Evolutionary conservation across 1,140 invertebrate species (phyloP), one percentile per base, ranked within the genome.

Genomic region (Drosophila azteca): DNA sequence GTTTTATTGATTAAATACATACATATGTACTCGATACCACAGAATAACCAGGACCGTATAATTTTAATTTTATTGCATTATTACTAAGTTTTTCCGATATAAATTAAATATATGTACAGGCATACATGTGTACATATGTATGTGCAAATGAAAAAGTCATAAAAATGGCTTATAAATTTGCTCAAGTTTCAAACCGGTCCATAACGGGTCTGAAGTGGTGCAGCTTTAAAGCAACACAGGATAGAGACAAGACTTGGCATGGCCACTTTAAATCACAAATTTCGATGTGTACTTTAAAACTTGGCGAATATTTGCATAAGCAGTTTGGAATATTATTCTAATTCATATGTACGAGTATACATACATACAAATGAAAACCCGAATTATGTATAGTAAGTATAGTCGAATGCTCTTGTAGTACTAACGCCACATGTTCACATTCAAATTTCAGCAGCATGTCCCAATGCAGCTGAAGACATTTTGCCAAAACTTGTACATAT

Each of bases 181-280:
- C 53, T 69, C 51, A 39, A 51, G 62, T 51, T 57, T 65, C 3
- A 50, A 70, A 70, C 67, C 67, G 48, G 67, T 70, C 53, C n/a
- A 13, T 39, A 43, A 66, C 51, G 20, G 26, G 50, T 64, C n/a
- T 20, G n/a, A 39, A 63, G 26, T 67, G 20, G 31, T 66, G 11
- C 63, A 66, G 39, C 41, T 67, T 20, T 24, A 55, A 44, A 48
- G 9, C 29, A 44, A 15, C 22, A 17, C 13, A 43, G 39, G 31
- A 17, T 9, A 43, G 39, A 66, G 26, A 57, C 24, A 49, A 70
- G 53, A 41, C 39, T 13, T 29, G 17, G 17, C 39, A 8, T 29
- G 17, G 17, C 51, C 17, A 54, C 31, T 68, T 62, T 29, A 17
- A 68, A 29, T 26, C 43, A 9, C 15, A 26, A 48, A 69, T 44